These are phyloP conservation scores for Danionella dracula DNA, from an alignment of 2,797 vertebrate genomes.

Conservation along the genomic window DNA sequence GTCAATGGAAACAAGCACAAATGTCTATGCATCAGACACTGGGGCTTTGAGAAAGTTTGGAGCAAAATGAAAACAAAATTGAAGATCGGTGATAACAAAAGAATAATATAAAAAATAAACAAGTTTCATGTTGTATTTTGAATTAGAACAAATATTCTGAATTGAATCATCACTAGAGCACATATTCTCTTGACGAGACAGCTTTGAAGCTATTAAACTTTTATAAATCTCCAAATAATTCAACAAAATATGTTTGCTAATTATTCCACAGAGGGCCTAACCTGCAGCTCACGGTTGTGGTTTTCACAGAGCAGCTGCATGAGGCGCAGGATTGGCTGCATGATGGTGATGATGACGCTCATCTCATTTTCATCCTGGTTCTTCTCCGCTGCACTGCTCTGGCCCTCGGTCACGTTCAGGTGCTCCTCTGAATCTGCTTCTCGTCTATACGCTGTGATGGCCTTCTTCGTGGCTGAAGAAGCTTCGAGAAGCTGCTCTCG, in stretches of 20 bases:
- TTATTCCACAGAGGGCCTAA: conserved; percentile 57
- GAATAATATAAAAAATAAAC: too few relatives aligned
- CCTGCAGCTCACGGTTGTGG: conserved; percentile 96
- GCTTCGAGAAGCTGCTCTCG: conserved; percentile 93
- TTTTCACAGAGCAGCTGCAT: conserved; percentile 97
- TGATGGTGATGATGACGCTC: conserved; percentile 93
- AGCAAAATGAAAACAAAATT: too few relatives aligned
- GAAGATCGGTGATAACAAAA: too few relatives aligned
- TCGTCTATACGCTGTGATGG: conserved; percentile 79
- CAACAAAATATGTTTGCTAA: too few relatives aligned
- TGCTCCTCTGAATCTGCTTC: conserved; percentile 91
- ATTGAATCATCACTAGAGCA: too few relatives aligned
- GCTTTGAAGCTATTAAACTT: too few relatives aligned
- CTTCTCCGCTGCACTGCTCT: conserved; percentile 72
- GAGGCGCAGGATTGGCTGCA: conserved; percentile 96
- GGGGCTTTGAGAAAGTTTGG: too few relatives aligned
- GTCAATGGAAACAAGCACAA: too few relatives aligned
- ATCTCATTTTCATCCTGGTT: conserved; percentile 91
- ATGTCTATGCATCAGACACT: too few relatives aligned
- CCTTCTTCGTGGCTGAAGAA: conserved; percentile 84
- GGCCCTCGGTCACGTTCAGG: conserved; percentile 70
- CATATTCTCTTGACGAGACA: too few relatives aligned
- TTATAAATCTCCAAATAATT: too few relatives aligned
- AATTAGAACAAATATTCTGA: neutral
- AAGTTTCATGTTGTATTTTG: too few relatives aligned